phyloP scores from a whole-genome alignment of 2,113 vertebrate genomes.

The Azemiops feae region DNA sequence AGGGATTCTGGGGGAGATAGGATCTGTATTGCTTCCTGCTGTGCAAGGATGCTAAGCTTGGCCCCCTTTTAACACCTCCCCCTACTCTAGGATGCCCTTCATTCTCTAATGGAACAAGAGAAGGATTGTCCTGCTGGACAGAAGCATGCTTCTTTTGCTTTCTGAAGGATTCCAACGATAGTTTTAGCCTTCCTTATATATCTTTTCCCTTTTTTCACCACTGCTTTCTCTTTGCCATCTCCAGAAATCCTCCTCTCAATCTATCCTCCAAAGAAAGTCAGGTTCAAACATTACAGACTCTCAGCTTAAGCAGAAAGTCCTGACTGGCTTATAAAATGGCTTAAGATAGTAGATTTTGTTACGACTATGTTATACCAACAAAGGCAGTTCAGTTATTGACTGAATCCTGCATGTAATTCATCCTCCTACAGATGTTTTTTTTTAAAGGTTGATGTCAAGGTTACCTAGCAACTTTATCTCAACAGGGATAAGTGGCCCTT shows the following conservation, averaged over 20 bases:
- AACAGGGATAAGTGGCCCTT: neutral
- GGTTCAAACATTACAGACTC: neutral
- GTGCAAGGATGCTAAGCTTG: neutral
- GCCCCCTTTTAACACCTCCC: neutral
- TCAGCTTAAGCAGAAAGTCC: neutral
- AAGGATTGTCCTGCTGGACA: neutral
- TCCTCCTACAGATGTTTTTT: neutral
- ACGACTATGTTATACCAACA: neutral
- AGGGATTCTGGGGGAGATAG: neutral
- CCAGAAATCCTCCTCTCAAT: neutral
- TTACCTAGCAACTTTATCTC: neutral
- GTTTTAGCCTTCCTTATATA: neutral
- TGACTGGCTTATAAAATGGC: neutral
- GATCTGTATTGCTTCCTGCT: neutral
- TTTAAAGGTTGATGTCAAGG: neutral
- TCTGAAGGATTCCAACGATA: neutral
- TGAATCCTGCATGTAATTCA: neutral
- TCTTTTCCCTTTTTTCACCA: neutral
- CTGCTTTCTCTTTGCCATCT: neutral
- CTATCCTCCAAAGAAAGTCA: neutral
- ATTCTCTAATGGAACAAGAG: neutral
- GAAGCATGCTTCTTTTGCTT: neutral
- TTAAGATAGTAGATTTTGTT: neutral
- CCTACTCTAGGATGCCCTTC: neutral
- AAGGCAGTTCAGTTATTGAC: neutral